phyloP scores from a whole-genome alignment of 2,888 invertebrate species.

The Aphodius granarius region DNA sequence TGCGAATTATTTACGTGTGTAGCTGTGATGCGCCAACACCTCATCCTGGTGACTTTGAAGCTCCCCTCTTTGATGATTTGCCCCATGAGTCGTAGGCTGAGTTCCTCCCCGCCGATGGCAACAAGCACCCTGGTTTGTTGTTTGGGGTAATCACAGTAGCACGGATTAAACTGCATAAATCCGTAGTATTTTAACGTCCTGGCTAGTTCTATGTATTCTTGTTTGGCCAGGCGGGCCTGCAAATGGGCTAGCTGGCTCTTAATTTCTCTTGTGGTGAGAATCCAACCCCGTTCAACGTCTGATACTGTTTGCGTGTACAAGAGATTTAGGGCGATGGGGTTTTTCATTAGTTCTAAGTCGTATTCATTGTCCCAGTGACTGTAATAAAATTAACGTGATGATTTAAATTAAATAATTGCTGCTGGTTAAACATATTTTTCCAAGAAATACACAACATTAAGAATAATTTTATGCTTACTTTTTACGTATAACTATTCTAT shows the following conservation, averaged over 20 bases:
- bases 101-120: slow-evolving; percentile 83
- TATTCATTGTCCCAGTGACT: slow-evolving; percentile 89
- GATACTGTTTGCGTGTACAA: slow-evolving; percentile 85
- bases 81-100: slow-evolving; percentile 69
- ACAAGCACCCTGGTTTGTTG: slow-evolving; percentile 70
- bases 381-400: not conserved
- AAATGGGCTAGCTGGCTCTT: slow-evolving; percentile 67
- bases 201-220: slow-evolving; percentile 87
- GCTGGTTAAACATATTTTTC: not conserved
- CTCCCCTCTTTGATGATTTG: slow-evolving; percentile 76
- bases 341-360: slow-evolving; percentile 80
- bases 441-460: too few relatives aligned
- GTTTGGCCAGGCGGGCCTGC: slow-evolving; percentile 77
- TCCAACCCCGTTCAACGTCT: slow-evolving; percentile 88
- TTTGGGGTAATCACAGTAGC: slow-evolving; percentile 76
- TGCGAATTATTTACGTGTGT: slow-evolving; percentile 63
- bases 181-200: slow-evolving; percentile 87
- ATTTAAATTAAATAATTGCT: not conserved
- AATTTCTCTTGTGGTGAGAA: slow-evolving; percentile 70
- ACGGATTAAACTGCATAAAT: slow-evolving; percentile 77
- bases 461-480: slow-evolving; percentile 62
- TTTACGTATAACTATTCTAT: slow-evolving; percentile 81
- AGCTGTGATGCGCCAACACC: slow-evolving; percentile 96
- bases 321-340: slow-evolving; percentile 81
- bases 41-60: slow-evolving; percentile 94